phyloP scores from a whole-genome alignment of 2,888 invertebrate species.

The Oasisia sp. region DNA sequence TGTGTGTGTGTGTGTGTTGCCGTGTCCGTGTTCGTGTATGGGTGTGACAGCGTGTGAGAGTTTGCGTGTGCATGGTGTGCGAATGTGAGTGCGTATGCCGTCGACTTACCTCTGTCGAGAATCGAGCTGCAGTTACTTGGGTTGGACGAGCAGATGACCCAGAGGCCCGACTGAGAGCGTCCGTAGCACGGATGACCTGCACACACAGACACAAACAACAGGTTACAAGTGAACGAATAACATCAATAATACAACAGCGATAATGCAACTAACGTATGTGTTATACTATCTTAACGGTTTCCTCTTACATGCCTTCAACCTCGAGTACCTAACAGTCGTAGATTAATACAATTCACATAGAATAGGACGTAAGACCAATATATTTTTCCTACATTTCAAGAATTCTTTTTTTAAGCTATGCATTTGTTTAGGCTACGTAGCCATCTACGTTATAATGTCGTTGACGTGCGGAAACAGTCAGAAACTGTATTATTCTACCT shows the following conservation, averaged over 20 bases:
- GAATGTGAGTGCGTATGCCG: background rate
- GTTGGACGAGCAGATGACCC: background rate
- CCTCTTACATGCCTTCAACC: too few relatives aligned
- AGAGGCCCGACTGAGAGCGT: background rate
- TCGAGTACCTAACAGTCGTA: too few relatives aligned
- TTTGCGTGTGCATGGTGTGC: background rate
- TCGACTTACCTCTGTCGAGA: background rate
- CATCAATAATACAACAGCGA: background rate
- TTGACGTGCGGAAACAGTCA: too few relatives aligned
- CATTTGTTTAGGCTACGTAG: too few relatives aligned
- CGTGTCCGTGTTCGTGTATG: background rate
- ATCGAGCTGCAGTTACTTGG: conserved; percentile 4
- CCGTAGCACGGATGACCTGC: background rate
- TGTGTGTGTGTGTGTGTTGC: background rate
- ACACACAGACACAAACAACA: background rate
- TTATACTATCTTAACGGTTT: too few relatives aligned
- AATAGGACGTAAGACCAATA: too few relatives aligned
- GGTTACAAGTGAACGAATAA: background rate
- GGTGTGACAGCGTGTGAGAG: background rate
- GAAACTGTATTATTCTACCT: too few relatives aligned
- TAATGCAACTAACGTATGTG: background rate
- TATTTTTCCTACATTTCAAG: too few relatives aligned
- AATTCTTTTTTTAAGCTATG: too few relatives aligned
- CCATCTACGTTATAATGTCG: too few relatives aligned
- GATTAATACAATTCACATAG: too few relatives aligned